phyloP scores from a whole-genome alignment of 2,113 vertebrate species.

The Polypterus bichir region DNA sequence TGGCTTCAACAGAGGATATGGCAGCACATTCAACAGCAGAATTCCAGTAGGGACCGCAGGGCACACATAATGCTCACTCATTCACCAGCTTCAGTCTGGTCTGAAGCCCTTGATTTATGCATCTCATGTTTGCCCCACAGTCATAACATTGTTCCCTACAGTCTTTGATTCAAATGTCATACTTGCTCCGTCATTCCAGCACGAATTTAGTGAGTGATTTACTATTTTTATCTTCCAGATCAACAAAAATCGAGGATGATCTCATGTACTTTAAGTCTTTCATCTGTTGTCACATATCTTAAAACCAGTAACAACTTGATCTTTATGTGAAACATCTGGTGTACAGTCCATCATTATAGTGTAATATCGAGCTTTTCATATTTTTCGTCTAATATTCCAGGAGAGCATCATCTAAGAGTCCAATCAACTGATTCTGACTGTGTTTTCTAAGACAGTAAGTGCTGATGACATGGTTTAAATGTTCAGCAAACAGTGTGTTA shows the following conservation, averaged over 20 bases:
- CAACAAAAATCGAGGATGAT: not conserved
- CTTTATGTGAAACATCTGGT: conserved; percentile 4
- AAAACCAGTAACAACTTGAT: conserved; percentile 1
- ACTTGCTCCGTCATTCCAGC: not conserved
- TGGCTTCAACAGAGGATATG: conserved; percentile 6
- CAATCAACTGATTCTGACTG: no score
- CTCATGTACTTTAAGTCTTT: conserved; percentile 2
- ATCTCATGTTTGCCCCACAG: conserved; percentile 7
- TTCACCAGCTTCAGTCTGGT: conserved; percentile 3
- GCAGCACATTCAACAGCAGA: conserved; percentile 4
- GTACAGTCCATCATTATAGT: conserved; percentile 6
- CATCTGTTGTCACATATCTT: conserved; percentile 3
- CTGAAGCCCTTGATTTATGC: conserved; percentile 1
- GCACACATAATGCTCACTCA: conserved; percentile 1
- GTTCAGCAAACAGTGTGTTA: no score
- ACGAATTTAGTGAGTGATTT: not conserved
- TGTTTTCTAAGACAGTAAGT: no score
- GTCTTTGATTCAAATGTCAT: not conserved
- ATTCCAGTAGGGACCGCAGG: conserved; percentile 6
- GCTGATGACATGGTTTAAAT: no score
- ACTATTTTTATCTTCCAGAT: not conserved
- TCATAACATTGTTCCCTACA: conserved; percentile 1
- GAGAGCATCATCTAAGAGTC: conserved; percentile 1
- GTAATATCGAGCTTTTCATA: conserved; percentile 4
- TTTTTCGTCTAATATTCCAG: not conserved